Percentiles rank a stretch among this genome's conserved stretches.
Evolutionary conservation across 2,113 vertebrate genomes (phyloP).

Genomic region (Perca flavescens): DNA sequence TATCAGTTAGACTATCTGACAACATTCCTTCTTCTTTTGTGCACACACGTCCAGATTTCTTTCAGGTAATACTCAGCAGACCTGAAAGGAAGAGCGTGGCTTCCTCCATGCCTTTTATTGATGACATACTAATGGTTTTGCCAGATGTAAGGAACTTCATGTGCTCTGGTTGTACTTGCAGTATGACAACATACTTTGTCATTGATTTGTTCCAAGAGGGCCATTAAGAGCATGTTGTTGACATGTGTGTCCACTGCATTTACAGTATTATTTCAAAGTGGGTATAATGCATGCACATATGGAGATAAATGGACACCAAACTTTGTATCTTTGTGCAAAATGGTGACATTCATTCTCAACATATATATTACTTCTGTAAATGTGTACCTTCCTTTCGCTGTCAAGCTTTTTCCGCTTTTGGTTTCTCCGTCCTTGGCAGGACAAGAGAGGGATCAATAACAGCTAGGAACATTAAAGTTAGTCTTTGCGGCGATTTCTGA

Average conservation of each 20-base stretch:
- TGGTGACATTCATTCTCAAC: neutral
- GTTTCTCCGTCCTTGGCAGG: slow-evolving; percentile 13
- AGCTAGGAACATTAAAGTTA: slow-evolving; percentile 36
- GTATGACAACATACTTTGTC: neutral
- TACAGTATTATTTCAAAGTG: no score
- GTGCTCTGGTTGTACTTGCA: neutral
- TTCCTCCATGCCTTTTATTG: neutral
- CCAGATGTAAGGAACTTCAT: neutral
- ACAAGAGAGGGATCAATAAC: slow-evolving; percentile 47
- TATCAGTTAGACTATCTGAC: neutral
- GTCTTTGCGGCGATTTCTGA: slow-evolving; percentile 35
- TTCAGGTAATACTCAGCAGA: neutral
- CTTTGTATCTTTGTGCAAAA: neutral
- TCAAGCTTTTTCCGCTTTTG: neutral
- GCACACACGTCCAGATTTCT: neutral
- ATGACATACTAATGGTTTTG: neutral
- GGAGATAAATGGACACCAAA: neutral
- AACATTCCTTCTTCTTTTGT: neutral
- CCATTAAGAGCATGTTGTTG: neutral
- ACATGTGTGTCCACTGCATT: neutral
- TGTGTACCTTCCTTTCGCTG: slow-evolving; percentile 18
- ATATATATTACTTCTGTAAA: neutral
- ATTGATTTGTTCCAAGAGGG: neutral
- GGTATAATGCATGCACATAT: neutral
- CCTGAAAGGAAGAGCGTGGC: neutral